These are phyloP conservation scores for Drosophila mojavensis DNA, from an alignment of 1,140 invertebrate genomes.

Conservation along the genomic window DNA sequence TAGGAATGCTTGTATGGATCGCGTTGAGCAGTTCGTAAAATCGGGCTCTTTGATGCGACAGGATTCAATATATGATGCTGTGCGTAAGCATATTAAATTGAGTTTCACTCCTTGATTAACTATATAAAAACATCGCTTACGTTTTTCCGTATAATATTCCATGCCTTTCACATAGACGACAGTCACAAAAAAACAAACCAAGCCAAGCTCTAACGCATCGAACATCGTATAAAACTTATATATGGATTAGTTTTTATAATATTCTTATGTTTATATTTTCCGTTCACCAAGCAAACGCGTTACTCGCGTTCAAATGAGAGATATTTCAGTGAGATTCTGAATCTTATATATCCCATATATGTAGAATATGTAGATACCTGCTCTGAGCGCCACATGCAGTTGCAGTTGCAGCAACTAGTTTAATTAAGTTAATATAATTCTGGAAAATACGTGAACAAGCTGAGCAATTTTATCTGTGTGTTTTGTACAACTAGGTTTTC, in stretches of 20 bases:
- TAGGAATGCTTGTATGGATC: slow-evolving; percentile 86
- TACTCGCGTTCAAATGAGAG: slow-evolving; percentile 59
- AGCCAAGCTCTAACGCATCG: slow-evolving; percentile 48
- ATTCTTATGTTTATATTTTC: background rate
- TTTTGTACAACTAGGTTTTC: slow-evolving; percentile 3
- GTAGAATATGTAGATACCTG: slow-evolving; percentile 6
- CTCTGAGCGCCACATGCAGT: slow-evolving; percentile 27
- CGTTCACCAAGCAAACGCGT: slow-evolving; percentile 58
- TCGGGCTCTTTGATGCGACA: slow-evolving; percentile 86
- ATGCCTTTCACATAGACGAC: slow-evolving; percentile 85
- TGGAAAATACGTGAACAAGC: slow-evolving; percentile 58
- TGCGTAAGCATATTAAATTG: slow-evolving; percentile 51
- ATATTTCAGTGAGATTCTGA: slow-evolving; percentile 31
- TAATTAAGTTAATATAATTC: slow-evolving; percentile 57
- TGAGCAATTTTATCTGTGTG: background rate
- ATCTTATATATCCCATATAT: slow-evolving; percentile 53
- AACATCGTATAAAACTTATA: slow-evolving; percentile 33
- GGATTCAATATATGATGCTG: slow-evolving; percentile 87
- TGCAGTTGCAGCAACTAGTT: slow-evolving; percentile 43
- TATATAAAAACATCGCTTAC: slow-evolving; percentile 49
- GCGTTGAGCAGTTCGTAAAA: slow-evolving; percentile 87
- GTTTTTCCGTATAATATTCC: slow-evolving; percentile 64
- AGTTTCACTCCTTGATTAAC: background rate
- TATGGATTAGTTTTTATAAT: slow-evolving; percentile 14
- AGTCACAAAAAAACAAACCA: slow-evolving; percentile 86